Base-by-base conservation (phyloP, 2,113 vertebrate genomes). In the Pyxicephalus adspersus region DNA sequence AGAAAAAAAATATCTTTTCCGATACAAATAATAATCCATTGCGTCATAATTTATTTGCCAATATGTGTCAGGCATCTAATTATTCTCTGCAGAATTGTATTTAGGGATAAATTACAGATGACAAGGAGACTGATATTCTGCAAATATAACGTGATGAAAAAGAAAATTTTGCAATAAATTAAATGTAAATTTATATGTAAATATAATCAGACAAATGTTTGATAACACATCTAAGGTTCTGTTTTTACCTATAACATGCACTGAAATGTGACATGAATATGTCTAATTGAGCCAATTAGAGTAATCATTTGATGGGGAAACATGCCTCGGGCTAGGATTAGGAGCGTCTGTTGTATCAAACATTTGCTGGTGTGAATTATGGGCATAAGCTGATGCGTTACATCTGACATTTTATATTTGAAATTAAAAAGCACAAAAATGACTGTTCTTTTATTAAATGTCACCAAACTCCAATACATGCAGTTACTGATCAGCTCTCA, bases 241-340 rank as follows among this genome's bases (percentile, higher is more conserved):
- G 71, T 38, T 58, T 60, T 57, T 74, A 74, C 58, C 71, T 60
- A 45, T 45, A 74, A 60, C 6, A 17, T 74, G 71, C 34, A 74
- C 31, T 58, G 71, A 74, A 74, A 74, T 38, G 71, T 55, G 52
- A 60, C 71, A 74, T 38, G 55, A 60, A 60, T 34, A 31, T 58
- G 57, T 54, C 70, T 73, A 57, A 73, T 73, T 73, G 68, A 72
- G 52, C 55, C 70, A 57, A 73, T 75, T 75, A 61, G 72, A 29
- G 29, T 9, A 75, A 75, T 45, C 20, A 45, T 61, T 20, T 63
- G 34, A 61, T 60, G 22, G 55, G 20, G 55, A 23, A 34, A 75
- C n/a, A 66, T 57, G 51, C 34, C 76, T 61, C 17, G 29, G 54
- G 65, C 65, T 57, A 68, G 6, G 31, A 79, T 45, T 45, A 38